Evolutionary conservation across 2,113 vertebrate genomes (phyloP).

Genomic region (Seriola rivoliana): DNA sequence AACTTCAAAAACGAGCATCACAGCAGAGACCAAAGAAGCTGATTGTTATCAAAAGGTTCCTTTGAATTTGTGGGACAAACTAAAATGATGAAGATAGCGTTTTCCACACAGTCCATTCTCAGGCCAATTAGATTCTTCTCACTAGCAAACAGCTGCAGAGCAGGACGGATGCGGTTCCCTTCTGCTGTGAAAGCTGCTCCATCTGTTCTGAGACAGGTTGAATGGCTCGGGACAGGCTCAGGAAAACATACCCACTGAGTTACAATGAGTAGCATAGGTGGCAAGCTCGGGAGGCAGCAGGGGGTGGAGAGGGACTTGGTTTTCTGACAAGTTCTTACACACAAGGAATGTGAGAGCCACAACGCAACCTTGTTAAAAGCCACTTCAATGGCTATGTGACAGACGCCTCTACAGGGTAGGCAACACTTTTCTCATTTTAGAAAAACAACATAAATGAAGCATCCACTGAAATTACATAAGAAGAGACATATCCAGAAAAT

Average conservation of each 20-base stretch:
- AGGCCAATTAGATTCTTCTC: not conserved
- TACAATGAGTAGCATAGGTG: constrained; percentile 3
- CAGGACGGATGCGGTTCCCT: not conserved
- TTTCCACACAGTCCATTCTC: not conserved
- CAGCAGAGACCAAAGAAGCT: not conserved
- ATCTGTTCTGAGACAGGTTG: not conserved
- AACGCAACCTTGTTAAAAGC: constrained; percentile 15
- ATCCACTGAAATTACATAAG: not conserved
- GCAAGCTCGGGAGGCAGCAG: constrained; percentile 1
- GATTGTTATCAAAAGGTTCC: not conserved
- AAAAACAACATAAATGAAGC: not conserved
- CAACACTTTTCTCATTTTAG: not conserved
- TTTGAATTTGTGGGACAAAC: not conserved
- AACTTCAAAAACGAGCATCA: not conserved
- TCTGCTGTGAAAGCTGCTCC: constrained; percentile 3
- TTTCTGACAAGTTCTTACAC: not conserved
- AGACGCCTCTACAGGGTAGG: not conserved
- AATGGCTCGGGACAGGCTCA: not conserved
- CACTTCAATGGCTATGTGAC: constrained; percentile 16
- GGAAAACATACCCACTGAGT: not conserved
- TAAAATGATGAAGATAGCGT: not conserved
- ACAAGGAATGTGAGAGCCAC: not conserved
- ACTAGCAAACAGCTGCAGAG: not conserved
- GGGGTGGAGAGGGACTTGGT: not conserved
- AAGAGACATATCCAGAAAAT: not conserved